A percentile compares a stretch with the other conserved stretches of the same genome.
Evolutionary conservation across 2,888 invertebrate species (phyloP).

Genomic region (Lasioglossum figueresi): DNA sequence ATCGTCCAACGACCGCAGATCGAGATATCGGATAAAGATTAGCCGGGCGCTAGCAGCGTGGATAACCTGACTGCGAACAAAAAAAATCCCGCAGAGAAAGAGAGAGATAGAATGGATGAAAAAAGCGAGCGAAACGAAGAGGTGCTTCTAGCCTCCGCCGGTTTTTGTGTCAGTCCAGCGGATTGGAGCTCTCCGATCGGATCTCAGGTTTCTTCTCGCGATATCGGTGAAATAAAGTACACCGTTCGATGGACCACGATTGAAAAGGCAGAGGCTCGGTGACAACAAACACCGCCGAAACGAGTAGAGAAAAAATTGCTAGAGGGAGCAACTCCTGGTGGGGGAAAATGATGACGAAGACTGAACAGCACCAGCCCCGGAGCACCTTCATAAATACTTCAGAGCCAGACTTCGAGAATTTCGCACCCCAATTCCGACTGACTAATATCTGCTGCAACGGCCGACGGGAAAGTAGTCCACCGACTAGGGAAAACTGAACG

Average conservation of each 20-base stretch:
- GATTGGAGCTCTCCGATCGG: slow-evolving; percentile 62
- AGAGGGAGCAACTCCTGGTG: slow-evolving; percentile 37
- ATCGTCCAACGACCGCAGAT: slow-evolving; percentile 66
- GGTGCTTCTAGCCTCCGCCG: slow-evolving; percentile 24
- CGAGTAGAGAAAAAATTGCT: slow-evolving; percentile 11
- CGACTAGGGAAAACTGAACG: slow-evolving; percentile 52
- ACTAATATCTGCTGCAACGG: slow-evolving; percentile 66
- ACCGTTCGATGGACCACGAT: slow-evolving; percentile 39
- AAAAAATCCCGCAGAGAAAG: background rate
- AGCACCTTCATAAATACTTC: slow-evolving; percentile 80
- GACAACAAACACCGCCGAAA: slow-evolving; percentile 21
- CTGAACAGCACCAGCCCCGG: slow-evolving; percentile 50
- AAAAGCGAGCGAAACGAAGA: slow-evolving; percentile 40
- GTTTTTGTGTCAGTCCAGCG: slow-evolving; percentile 57
- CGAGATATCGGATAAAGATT: slow-evolving; percentile 78
- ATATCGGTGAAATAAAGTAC: slow-evolving; percentile 28
- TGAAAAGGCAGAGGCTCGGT: background rate
- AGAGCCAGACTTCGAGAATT: slow-evolving; percentile 77
- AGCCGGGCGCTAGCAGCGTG: slow-evolving; percentile 53
- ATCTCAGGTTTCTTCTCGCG: slow-evolving; percentile 56
- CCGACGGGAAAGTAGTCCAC: slow-evolving; percentile 36
- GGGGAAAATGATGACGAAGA: slow-evolving; percentile 53
- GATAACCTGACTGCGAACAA: slow-evolving; percentile 50
- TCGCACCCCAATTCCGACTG: slow-evolving; percentile 74
- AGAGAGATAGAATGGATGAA: slow-evolving; percentile 4